Conservation (phyloP, 2,113 vertebrate genomes). For the Aplodontia rufa region DNA sequence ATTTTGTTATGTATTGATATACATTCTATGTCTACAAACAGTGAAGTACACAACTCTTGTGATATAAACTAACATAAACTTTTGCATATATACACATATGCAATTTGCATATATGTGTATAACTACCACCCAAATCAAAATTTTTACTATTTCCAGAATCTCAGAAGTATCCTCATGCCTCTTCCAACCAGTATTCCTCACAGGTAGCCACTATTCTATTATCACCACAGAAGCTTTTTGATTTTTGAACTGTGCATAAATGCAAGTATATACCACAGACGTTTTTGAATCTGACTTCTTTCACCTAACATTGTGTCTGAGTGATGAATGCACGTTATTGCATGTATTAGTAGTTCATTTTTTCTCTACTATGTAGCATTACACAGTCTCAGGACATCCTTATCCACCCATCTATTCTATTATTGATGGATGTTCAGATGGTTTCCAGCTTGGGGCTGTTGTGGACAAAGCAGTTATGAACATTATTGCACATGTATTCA, state of each 20-base stretch:
- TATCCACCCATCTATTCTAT: neutral
- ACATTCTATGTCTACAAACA: neutral
- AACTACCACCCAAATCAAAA: neutral
- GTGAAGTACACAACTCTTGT: neutral
- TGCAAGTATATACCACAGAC: neutral
- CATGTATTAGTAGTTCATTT: neutral
- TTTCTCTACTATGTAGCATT: neutral
- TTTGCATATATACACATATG: neutral
- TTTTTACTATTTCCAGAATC: neutral
- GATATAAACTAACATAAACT: neutral
- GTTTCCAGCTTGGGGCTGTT: neutral
- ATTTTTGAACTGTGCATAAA: neutral
- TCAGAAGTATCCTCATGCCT: neutral
- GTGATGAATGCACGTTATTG: neutral
- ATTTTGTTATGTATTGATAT: neutral
- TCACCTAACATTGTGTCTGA: neutral
- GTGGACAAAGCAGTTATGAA: neutral
- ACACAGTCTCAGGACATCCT: neutral
- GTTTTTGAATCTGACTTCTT: neutral
- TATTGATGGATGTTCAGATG: neutral
- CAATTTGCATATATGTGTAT: neutral
- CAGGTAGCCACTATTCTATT: neutral
- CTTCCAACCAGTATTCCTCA: neutral
- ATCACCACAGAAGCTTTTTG: neutral
- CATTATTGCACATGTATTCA: neutral